Percentiles rank a stretch among this genome's conserved stretches.
phyloP scores from a whole-genome alignment of 2,797 vertebrate genomes.

The Peromyscus aztecus region DNA sequence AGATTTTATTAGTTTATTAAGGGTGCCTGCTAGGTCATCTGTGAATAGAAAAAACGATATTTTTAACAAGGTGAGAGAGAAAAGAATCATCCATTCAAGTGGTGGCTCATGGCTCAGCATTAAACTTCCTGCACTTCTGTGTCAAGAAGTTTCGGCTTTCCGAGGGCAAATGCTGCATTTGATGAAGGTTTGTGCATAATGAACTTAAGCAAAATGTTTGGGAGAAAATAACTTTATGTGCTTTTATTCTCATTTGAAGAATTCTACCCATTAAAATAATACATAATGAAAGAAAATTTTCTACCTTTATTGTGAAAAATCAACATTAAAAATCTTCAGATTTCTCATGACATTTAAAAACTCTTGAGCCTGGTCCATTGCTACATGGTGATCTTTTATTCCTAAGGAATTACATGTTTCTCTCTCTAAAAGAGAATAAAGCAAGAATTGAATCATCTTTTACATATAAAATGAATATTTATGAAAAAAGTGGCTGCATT shows the following conservation, averaged over 20 bases:
- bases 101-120: conserved; percentile 21
- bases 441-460: conserved; percentile 69
- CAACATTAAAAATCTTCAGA: conserved; percentile 41
- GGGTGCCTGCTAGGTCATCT: background rate
- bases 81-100: conserved; percentile 8
- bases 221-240: conserved; percentile 37
- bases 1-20: background rate
- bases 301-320: conserved; percentile 56
- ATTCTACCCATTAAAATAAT: conserved; percentile 38
- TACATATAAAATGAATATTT: conserved; percentile 78
- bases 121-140: conserved; percentile 12
- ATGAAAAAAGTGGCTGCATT: conserved; percentile 74
- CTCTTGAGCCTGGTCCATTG: conserved; percentile 45
- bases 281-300: background rate
- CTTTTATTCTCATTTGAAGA: conserved; percentile 63
- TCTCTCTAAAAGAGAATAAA: conserved; percentile 54
- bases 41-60: background rate
- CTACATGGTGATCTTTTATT: conserved; percentile 59
- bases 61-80: conserved; percentile 3
- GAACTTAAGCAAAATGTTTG: conserved; percentile 67
- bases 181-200: conserved; percentile 12
- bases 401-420: conserved; percentile 56
- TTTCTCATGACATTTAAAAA: conserved; percentile 51
- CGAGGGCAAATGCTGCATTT: conserved; percentile 3
- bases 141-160: conserved; percentile 46